Evolutionary conservation across 1,140 invertebrate genomes (phyloP), one percentile per base, ranked within the genome.

Genomic region (Holotrichia oblita): DNA sequence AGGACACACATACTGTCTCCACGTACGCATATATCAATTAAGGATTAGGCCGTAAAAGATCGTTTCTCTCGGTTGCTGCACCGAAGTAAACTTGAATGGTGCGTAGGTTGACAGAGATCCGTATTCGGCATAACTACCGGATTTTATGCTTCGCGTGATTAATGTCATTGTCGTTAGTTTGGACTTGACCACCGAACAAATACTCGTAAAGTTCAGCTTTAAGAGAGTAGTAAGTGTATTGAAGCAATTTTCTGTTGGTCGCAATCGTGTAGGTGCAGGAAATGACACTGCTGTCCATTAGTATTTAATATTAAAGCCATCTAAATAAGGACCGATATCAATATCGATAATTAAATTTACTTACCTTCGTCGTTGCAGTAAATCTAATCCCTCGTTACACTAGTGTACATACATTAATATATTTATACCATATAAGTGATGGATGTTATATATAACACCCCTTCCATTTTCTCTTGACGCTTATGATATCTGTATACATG

Each of bases 281-380:
- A 74, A 44, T 74, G 73, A 74, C 73, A 41, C 73, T 20, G 41
- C 17, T 40, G 73, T 40, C 73, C 73, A 74, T 74, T 74, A 41
- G 73, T 74, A 74, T 74, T 74, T 74, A 74, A 40, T 74, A 74
- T 41, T 74, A 72, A 34, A 55, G 61, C 22, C 61, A 34, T 3
- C 61, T 69, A 69, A 69, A 69, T 69, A 69, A 69, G 61, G 73
- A 44, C 73, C 14, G 73, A 42, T 74, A 20, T 74, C 73, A 74
- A 74, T 74, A 74, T 74, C 73, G 34, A 27, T 74, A 74, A 74
- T 74, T 74, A 74, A 74, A 74, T 74, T 41, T 74, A 74, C 34
- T 41, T 74, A 74, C 73, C 40, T 27, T n/a, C 22, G 61, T 20
- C 20, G 20, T 69, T 69, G 6, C 20, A 9, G 61, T 69, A 69